A percentile compares a stretch with the other conserved stretches of the same genome.
Conservation (phyloP, 2,797 vertebrate genomes). For the Myripristis jacobus region DNA sequence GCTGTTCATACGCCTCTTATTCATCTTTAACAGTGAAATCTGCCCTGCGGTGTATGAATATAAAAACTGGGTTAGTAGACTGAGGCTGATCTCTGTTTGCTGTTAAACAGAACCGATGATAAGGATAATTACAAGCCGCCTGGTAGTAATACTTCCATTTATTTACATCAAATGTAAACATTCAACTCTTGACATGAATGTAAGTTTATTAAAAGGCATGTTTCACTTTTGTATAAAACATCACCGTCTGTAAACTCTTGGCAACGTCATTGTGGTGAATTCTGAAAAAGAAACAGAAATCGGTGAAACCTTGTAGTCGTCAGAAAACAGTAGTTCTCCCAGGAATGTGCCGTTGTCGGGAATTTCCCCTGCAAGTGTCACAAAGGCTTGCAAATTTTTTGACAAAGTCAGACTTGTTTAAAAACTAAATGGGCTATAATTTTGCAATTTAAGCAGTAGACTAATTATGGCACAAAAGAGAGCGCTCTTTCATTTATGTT, state of each 20-base stretch:
- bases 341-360: conserved; percentile 54
- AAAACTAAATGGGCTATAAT: conserved; percentile 35
- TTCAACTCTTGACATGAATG: conserved; percentile 80
- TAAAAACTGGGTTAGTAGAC: not conserved
- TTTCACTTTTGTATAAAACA: conserved; percentile 82
- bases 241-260: conserved; percentile 74
- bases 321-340: conserved; percentile 51
- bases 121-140: not conserved
- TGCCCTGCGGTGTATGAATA: too few species aligned
- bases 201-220: conserved; percentile 82
- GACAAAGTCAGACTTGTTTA: conserved; percentile 19
- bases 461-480: conserved; percentile 50
- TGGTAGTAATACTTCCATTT: conserved; percentile 71
- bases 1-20: too few species aligned
- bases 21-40: too few species aligned
- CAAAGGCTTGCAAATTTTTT: conserved; percentile 15
- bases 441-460: conserved; percentile 43
- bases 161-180: conserved; percentile 84
- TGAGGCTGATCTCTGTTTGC: too few species aligned
- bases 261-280: conserved; percentile 68
- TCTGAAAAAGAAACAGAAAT: conserved; percentile 61
- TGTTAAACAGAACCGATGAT: too few species aligned
- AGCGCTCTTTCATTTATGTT: too few species aligned
- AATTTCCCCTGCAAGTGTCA: conserved; percentile 20
- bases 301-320: conserved; percentile 24